Conservation (phyloP, 1,140 invertebrate genomes). For the Ctenoplectra terminalis region DNA sequence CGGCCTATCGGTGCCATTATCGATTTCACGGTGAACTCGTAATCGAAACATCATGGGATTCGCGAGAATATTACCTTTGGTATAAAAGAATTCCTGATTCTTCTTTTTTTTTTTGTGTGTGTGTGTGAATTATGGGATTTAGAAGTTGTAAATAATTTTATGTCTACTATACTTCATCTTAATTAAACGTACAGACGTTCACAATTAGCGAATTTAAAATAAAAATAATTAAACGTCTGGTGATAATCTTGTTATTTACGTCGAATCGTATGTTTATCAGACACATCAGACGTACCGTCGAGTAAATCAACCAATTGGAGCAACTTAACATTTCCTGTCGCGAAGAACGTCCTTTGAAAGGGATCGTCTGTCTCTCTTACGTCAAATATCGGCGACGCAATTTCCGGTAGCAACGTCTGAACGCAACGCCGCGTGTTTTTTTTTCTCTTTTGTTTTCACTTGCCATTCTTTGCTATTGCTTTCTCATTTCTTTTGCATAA, state of each 20-base stretch:
- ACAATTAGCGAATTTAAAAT: too few relatives aligned
- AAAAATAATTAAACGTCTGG: not conserved
- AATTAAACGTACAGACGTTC: too few relatives aligned
- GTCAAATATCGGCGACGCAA: constrained; percentile 31
- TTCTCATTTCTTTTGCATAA: too few relatives aligned
- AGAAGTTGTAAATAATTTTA: too few relatives aligned
- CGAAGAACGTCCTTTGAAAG: constrained; percentile 57
- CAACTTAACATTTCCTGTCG: constrained; percentile 62
- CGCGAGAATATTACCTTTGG: not conserved
- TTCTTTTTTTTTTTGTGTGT: too few relatives aligned
- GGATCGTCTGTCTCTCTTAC: constrained; percentile 44
- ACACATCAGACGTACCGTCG: not conserved
- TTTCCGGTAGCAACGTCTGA: constrained; percentile 29
- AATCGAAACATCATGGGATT: not conserved
- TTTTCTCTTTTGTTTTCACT: not conserved
- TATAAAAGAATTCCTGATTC: too few relatives aligned
- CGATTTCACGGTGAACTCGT: not conserved
- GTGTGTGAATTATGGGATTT: too few relatives aligned
- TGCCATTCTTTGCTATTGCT: too few relatives aligned
- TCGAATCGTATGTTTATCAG: constrained; percentile 4
- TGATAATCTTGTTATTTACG: not conserved
- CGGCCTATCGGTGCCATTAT: not conserved
- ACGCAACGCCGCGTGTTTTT: not conserved
- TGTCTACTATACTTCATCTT: too few relatives aligned
- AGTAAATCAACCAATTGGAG: constrained; percentile 55